Base-by-base conservation (phyloP, 2,113 vertebrate genomes). In the Egretta garzetta region DNA sequence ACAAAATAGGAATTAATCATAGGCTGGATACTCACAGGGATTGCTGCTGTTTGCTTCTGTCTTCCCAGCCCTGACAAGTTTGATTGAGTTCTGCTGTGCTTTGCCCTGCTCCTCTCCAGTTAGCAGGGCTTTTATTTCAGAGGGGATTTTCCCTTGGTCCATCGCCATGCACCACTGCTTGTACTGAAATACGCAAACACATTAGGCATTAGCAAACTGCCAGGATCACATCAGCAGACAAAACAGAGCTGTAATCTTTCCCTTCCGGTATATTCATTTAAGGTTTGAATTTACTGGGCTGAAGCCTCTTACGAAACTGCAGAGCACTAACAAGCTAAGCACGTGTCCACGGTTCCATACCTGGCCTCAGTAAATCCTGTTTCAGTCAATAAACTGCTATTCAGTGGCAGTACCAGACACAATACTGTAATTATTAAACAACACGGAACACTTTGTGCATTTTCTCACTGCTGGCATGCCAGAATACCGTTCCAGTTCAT, bases 71-170 rank as follows among this genome's bases (percentile, higher is more conserved):
- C 99, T 99, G 90, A 94, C 86, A 43, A 97, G 97, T 96, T 99
- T 99, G 97, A 96, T 93, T 67, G 98, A 96, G 96, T 97, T 98
- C 67, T 98, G 99, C 60, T 98, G 98, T 26, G 97, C 91, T 92
- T 98, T 98, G 90, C 96, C 99, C 93, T 99, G 99, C 75, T 99
- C 99, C 64, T 99, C 99, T 68, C 99, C 99, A 7, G 99, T 99
- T 63, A 99, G 98, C 8, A 99, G 98, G 41, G 99, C 99, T 98
- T 99, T 99, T 93, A 99, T 99, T 98, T 99, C 99, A 3, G 99
- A 99, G 26, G 99, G 99, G 97, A 99, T 99, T 98, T 99, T 99
- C 50, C 99, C 99, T 98, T 99, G 99, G 95, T 99, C 99, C 99
- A 99, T 99, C 24, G 99, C 99, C 45, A 99, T 98, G 85, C 99